A percentile compares a stretch with the other conserved stretches of the same genome.
These are phyloP conservation scores for Gallinago media DNA, from an alignment of 2,113 vertebrate genomes.

Conservation along the genomic window DNA sequence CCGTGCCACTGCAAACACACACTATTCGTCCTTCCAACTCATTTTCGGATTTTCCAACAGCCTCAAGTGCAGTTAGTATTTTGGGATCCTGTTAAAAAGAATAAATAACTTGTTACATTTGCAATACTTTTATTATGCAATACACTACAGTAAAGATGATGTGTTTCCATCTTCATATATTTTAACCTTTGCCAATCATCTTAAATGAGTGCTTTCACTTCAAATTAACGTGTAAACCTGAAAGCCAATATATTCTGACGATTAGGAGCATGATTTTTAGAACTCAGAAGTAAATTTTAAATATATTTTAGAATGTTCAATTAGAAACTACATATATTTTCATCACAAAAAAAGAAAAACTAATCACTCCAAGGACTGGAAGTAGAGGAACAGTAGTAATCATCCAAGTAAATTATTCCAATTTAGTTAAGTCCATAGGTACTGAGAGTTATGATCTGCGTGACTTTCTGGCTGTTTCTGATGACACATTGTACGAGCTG, in stretches of 20 bases:
- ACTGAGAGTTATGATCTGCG: background rate
- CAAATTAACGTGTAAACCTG: background rate
- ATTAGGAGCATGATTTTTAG: background rate
- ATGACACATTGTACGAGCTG: rapidly evolving
- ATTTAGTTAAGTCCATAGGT: background rate
- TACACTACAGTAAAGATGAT: background rate
- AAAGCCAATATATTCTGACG: background rate
- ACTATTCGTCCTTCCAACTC: slow-evolving; percentile 94
- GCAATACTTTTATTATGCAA: background rate
- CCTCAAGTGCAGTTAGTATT: slow-evolving; percentile 91
- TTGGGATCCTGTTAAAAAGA: slow-evolving; percentile 89
- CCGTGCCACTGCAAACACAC: slow-evolving; percentile 94
- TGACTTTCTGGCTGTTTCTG: background rate
- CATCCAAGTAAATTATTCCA: background rate
- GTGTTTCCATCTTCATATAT: background rate
- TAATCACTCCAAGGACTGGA: background rate
- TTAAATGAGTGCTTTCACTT: background rate
- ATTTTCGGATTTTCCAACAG: slow-evolving; percentile 89
- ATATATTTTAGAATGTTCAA: background rate
- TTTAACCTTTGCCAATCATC: background rate
- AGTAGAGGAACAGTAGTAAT: background rate
- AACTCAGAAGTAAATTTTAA: background rate
- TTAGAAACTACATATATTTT: background rate
- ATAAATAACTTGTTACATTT: slow-evolving; percentile 15
- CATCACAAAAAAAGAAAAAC: background rate